phyloP scores from a whole-genome alignment of 2,797 vertebrate genomes.

The Limnodromus scolopaceus region DNA sequence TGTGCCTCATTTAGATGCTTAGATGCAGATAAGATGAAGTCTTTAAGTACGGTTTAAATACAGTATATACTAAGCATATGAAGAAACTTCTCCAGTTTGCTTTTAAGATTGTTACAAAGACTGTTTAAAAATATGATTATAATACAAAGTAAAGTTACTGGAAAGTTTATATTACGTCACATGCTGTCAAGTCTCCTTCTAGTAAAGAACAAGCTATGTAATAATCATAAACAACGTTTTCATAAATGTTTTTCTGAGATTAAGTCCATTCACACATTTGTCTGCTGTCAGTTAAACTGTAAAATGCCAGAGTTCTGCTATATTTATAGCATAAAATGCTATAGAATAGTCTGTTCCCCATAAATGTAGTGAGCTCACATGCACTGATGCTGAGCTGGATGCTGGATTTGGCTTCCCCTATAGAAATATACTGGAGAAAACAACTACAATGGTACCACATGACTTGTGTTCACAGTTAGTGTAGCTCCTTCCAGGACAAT shows the following conservation, averaged over 20 bases:
- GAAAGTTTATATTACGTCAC: not conserved
- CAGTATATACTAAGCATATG: not conserved
- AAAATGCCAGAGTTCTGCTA: not conserved
- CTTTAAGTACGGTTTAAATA: not conserved
- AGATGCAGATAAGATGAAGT: not conserved
- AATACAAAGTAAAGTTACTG: not conserved
- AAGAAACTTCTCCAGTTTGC: not conserved
- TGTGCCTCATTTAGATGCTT: not conserved
- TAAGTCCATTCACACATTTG: not conserved
- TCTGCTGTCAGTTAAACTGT: not conserved
- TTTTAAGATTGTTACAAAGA: not conserved
- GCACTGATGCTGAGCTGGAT: not conserved
- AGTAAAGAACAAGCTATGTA: not conserved
- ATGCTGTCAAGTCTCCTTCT: rapidly evolving
- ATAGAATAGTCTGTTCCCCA: not conserved
- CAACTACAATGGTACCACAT: rapidly evolving
- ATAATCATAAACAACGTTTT: not conserved
- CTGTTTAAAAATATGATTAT: not conserved
- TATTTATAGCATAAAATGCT: not conserved
- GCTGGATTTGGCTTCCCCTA: not conserved
- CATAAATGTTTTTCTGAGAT: not conserved
- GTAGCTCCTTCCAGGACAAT: not conserved
- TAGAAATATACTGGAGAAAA: not conserved
- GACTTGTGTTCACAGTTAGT: not conserved
- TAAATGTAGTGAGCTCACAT: not conserved